Evolutionary conservation across 1,140 invertebrate genomes (phyloP).

Genomic region (Trinorchestia longiramus): DNA sequence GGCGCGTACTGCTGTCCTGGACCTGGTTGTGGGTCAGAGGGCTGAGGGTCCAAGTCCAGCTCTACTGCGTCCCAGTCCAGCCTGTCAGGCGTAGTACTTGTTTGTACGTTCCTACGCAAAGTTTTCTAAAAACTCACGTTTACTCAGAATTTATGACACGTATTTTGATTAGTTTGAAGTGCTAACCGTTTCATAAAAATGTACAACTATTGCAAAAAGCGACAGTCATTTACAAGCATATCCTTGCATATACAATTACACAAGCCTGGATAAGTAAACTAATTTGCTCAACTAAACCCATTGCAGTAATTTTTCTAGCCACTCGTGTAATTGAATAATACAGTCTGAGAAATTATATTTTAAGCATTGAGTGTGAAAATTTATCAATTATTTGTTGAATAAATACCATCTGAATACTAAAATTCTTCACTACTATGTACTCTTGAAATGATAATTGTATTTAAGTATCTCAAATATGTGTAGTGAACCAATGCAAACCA

Average conservation of each 20-base stretch:
- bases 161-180: background rate
- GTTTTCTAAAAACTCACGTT: background rate
- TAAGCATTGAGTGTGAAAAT: background rate
- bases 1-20: background rate
- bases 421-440: background rate
- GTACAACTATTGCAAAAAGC: background rate
- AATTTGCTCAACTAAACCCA: no score
- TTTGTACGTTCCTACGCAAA: background rate
- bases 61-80: conserved; percentile 32
- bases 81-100: background rate
- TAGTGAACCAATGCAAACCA: background rate
- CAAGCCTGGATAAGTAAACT: no score
- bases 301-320: background rate
- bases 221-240: background rate
- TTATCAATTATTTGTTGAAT: background rate
- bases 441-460: background rate
- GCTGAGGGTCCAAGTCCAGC: conserved; percentile 10
- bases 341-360: background rate
- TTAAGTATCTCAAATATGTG: background rate
- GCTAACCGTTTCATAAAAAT: background rate
- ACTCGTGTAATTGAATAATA: background rate
- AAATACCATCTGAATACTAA: background rate
- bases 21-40: background rate
- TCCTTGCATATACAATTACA: background rate
- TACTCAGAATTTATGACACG: background rate